Conservation (phyloP, 2,797 vertebrate genomes). For the Anas acuta region DNA sequence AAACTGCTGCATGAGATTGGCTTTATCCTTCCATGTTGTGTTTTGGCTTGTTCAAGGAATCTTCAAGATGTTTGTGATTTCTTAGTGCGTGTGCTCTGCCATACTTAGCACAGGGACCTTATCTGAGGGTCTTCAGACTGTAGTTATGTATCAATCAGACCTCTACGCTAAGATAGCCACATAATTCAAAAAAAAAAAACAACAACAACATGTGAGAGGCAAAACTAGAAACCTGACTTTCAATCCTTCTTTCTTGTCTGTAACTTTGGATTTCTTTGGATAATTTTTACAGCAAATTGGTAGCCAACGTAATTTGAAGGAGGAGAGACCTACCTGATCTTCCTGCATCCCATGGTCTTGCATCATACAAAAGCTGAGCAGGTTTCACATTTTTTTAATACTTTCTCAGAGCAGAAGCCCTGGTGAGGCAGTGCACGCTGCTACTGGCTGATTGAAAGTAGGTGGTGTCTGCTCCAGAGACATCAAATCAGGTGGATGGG, state of each 20-base stretch:
- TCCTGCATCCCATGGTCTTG: background rate
- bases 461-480: background rate
- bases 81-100: background rate
- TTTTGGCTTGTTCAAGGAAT: background rate
- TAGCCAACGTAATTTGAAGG: background rate
- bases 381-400: background rate
- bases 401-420: background rate
- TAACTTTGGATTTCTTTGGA: background rate
- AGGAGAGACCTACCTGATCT: background rate
- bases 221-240: background rate
- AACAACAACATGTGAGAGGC: background rate
- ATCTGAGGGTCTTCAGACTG: background rate
- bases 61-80: background rate
- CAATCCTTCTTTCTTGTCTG: background rate
- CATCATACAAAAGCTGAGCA: background rate
- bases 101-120: background rate
- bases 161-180: background rate
- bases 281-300: background rate
- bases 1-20: background rate
- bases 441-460: background rate
- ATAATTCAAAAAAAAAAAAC: background rate
- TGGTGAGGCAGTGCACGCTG: accelerated
- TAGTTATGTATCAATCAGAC: background rate
- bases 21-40: background rate
- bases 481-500: background rate